phyloP scores from a whole-genome alignment of 2,888 invertebrate species.

The Plagiodera versicolora region DNA sequence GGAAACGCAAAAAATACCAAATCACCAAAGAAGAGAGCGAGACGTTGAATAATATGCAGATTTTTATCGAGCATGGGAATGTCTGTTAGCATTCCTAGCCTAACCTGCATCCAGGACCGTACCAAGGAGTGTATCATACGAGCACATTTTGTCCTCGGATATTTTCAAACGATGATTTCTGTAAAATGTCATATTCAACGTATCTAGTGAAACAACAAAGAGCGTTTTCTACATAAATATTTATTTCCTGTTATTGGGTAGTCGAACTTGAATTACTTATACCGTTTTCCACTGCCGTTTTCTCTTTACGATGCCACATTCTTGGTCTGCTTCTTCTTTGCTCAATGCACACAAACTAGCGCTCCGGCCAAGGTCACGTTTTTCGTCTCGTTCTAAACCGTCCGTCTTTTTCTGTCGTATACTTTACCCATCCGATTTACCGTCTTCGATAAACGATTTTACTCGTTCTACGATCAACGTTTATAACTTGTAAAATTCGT shows the following conservation, averaged over 20 bases:
- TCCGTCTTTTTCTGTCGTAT: background rate
- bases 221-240: no score
- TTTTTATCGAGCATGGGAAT: conserved; percentile 32
- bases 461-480: no score
- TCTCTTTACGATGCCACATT: background rate
- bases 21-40: conserved; percentile 12
- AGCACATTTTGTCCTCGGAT: no score
- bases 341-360: background rate
- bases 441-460: no score
- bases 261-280: no score
- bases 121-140: no score
- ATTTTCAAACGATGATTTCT: no score
- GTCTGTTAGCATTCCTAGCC: conserved; percentile 32
- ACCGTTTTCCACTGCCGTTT: background rate
- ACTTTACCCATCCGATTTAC: no score
- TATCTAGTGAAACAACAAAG: no score
- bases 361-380: background rate
- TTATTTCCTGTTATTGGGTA: no score
- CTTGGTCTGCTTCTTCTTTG: background rate
- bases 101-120: conserved; percentile 20
- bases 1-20: background rate
- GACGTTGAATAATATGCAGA: conserved; percentile 20
- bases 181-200: no score
- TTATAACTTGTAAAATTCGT: no score
- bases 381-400: background rate